These are phyloP conservation scores for Phenganax marumi DNA, from an alignment of 92 coral and sea anemone genomes.

Conservation along the genomic window DNA sequence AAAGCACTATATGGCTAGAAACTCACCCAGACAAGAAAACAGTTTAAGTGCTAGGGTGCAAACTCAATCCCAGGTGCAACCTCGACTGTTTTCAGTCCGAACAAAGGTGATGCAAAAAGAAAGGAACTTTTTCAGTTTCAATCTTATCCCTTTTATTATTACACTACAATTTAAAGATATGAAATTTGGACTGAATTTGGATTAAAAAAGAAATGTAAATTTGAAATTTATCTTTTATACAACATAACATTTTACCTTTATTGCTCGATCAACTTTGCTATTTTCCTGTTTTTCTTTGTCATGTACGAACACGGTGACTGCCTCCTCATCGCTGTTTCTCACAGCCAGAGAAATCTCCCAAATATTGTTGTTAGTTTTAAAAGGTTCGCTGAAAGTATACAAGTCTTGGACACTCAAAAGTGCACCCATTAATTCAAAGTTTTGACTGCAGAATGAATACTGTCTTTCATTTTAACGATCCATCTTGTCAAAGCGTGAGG, in stretches of 20 bases:
- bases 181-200: too few relatives aligned
- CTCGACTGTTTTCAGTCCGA: too few relatives aligned
- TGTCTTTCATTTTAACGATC: not conserved
- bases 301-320: constrained; percentile 76
- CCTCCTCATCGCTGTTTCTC: constrained; percentile 61
- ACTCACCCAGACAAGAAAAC: too few relatives aligned
- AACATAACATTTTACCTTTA: constrained; percentile 51
- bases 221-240: too few relatives aligned
- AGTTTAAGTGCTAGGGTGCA: too few relatives aligned
- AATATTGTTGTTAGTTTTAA: constrained; percentile 57
- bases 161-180: too few relatives aligned
- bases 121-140: too few relatives aligned
- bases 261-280: constrained; percentile 52
- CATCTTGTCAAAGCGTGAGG: not conserved
- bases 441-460: not conserved
- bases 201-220: too few relatives aligned
- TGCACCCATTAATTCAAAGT: constrained; percentile 67
- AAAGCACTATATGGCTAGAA: not conserved
- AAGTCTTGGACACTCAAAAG: constrained; percentile 82
- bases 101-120: too few relatives aligned
- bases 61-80: too few relatives aligned
- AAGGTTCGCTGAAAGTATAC: constrained; percentile 78
- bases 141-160: too few relatives aligned
- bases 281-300: constrained; percentile 64
- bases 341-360: constrained; percentile 78